Conservation (phyloP, 2,888 invertebrate genomes). For the Coelogynopora nodosa region DNA sequence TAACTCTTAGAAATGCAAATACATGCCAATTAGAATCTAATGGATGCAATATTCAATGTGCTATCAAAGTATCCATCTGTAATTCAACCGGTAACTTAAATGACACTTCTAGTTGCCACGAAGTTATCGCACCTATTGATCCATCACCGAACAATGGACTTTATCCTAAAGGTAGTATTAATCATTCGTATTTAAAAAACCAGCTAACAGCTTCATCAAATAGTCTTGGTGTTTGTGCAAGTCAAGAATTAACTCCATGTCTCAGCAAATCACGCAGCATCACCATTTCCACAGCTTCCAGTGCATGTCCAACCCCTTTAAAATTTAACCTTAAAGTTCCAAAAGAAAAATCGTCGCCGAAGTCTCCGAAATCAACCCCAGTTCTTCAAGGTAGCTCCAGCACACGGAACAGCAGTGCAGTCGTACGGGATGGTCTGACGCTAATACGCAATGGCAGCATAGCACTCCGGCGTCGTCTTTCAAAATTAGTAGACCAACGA, state of each 20-base stretch:
- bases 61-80: background rate
- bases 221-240: background rate
- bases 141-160: background rate
- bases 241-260: background rate
- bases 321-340: background rate
- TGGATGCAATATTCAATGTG: background rate
- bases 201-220: background rate
- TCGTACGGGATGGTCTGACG: background rate
- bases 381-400: background rate
- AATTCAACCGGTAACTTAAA: background rate
- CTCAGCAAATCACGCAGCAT: background rate
- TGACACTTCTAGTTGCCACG: too few species aligned
- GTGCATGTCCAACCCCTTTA: background rate
- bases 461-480: slow-evolving; percentile 15
- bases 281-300: background rate
- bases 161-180: background rate
- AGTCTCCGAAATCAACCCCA: background rate
- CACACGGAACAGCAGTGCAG: background rate
- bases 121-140: background rate
- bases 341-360: background rate
- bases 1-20: background rate
- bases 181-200: background rate
- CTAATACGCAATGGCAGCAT: background rate
- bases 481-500: slow-evolving; percentile 4
- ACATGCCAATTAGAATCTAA: background rate